Evolutionary conservation across 2,113 vertebrate species (phyloP), one percentile per base, ranked within the genome.

Genomic region (Accipiter cooperii): DNA sequence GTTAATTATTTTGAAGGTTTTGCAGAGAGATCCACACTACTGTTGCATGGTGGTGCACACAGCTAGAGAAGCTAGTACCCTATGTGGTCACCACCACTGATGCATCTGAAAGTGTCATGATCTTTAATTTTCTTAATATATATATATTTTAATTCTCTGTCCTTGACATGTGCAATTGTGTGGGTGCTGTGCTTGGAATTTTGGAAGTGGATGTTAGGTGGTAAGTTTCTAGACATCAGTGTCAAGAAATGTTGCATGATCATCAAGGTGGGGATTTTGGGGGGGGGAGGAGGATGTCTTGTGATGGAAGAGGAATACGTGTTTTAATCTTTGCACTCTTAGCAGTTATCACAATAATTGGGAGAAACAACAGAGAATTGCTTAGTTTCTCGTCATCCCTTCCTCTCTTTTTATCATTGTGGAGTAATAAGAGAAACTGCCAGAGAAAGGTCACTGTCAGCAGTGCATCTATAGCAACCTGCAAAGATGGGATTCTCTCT

Each of bases 21-120:
- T 83, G 36, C 28, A 83, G 85, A 24, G 57, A 69, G 24, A 26
- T 78, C 28, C 26, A 10, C 5, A 1, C 36, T 71, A 0, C 19
- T 0, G 0, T 3, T 71, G 54, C n/a, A 22, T 20, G 29, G 42
- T 26, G 36, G 47, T 52, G 38, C 29, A 18, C 4, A 1, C 8
- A 25, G 55, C 7, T 5, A 38, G 31, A 29, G 28, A 55, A 84
- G 11, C n/a, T 34, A 6, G 11, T 54, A 13, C 17, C 42, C 54
- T 58, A 5, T 0, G 2, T 66, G 46, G 17, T 66, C 16, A 33
- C 47, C n/a, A 47, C 4, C 36, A 24, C 7, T 40, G 58, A 20
- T 31, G 34, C 14, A 55, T 33, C 49, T 75, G 36, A 75, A 34
- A 66, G 44, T n/a, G 26, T 68, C 5, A 12, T 14, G 13, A 20